phyloP scores from a whole-genome alignment of 2,888 invertebrate species.

The Thereva nobilitata region DNA sequence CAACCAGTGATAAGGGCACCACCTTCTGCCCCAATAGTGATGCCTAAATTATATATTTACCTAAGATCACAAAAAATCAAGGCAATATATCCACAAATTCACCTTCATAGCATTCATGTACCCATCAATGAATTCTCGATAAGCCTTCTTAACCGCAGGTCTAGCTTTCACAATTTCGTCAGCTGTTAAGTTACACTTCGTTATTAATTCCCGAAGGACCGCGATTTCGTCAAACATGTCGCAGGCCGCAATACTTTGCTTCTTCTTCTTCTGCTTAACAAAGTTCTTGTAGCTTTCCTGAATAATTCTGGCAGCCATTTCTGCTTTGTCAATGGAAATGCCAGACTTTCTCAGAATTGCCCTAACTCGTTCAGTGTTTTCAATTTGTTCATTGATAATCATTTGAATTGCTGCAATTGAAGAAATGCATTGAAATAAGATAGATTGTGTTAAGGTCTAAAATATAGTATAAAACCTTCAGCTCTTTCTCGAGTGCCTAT shows the following conservation, averaged over 20 bases:
- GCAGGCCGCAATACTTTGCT: conserved; percentile 47
- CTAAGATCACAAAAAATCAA: too few relatives aligned
- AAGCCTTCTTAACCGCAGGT: conserved; percentile 52
- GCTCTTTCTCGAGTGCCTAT: conserved; percentile 66
- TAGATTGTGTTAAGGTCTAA: background rate
- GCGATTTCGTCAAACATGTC: conserved; percentile 49
- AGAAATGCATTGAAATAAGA: conserved; percentile 40
- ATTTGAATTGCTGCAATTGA: conserved; percentile 50
- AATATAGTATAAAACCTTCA: conserved; percentile 45
- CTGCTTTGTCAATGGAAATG: conserved; percentile 49
- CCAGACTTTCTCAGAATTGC: conserved; percentile 46
- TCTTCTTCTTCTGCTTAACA: conserved; percentile 43
- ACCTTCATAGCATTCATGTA: conserved; percentile 51
- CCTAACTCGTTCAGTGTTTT: conserved; percentile 49
- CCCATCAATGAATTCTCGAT: conserved; percentile 52
- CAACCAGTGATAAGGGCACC: too few relatives aligned
- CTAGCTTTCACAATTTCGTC: conserved; percentile 50
- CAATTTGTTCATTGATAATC: conserved; percentile 51
- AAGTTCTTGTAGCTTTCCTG: conserved; percentile 46
- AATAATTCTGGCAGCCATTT: conserved; percentile 49
- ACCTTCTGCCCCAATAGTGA: too few relatives aligned
- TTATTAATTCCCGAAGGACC: conserved; percentile 51
- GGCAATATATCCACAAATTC: too few relatives aligned
- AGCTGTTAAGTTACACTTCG: conserved; percentile 51
- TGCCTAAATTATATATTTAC: too few relatives aligned